phyloP scores from a whole-genome alignment of 2,797 vertebrate species.

The Arremon aurantiirostris region DNA sequence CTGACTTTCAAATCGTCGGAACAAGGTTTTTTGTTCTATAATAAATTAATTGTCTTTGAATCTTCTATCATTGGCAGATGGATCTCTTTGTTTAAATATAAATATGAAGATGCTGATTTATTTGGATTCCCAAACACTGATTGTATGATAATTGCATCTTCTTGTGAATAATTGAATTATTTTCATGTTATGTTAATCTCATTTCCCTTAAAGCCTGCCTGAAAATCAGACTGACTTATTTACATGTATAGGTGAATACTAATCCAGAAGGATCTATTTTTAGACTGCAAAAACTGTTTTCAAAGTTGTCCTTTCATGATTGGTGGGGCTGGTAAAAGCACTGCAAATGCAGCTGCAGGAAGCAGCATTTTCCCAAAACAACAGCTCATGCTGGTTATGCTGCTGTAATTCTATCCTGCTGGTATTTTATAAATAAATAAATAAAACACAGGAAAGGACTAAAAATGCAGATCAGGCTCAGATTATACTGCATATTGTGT shows the following conservation, averaged over 20 bases:
- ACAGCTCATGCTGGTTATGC: background rate
- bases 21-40: conserved; percentile 7
- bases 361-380: background rate
- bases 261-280: conserved; percentile 8
- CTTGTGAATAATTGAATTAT: conserved; percentile 52
- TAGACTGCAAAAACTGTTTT: background rate
- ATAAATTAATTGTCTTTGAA: conserved; percentile 29
- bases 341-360: background rate
- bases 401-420: background rate
- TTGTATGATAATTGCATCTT: conserved; percentile 49
- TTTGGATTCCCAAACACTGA: conserved; percentile 50
- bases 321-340: background rate
- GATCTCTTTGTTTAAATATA: conserved; percentile 29
- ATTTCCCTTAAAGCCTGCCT: conserved; percentile 37
- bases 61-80: conserved; percentile 21
- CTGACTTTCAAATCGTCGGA: background rate
- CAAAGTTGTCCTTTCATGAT: conserved; percentile 15
- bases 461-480: background rate
- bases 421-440: background rate
- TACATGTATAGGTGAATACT: conserved; percentile 4
- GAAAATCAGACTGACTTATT: conserved; percentile 28
- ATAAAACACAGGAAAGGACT: background rate
- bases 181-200: conserved; percentile 47
- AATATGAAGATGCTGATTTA: conserved; percentile 39
- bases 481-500: background rate